Percentiles rank a stretch among this genome's conserved stretches.
Evolutionary conservation across 2,113 vertebrate genomes (phyloP).

Genomic region (Anoura caudifer): DNA sequence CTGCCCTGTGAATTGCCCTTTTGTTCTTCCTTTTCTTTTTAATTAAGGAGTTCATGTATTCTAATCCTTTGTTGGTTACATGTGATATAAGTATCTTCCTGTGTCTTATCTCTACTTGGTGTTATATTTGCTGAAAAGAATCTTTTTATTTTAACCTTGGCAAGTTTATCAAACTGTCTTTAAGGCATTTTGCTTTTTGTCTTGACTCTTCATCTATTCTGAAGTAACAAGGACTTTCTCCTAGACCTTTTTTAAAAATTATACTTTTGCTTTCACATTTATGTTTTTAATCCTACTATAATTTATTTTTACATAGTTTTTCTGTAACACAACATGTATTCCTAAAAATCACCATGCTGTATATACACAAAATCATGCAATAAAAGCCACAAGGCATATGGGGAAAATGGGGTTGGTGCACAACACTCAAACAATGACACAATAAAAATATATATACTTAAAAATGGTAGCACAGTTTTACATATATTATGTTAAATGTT

Average conservation of each 20-base stretch:
- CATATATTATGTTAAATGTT: not conserved
- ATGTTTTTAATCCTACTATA: too few relatives aligned
- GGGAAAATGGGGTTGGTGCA: not conserved
- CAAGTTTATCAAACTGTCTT: not conserved
- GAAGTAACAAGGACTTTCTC: not conserved
- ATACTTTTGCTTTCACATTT: too few relatives aligned
- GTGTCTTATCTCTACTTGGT: not conserved
- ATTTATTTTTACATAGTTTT: not conserved
- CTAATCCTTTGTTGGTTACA: not conserved
- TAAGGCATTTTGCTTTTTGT: not conserved
- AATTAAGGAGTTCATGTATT: not conserved
- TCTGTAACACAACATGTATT: not conserved
- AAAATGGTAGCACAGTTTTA: slow-evolving; percentile 11
- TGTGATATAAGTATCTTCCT: not conserved
- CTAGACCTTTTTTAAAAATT: too few relatives aligned
- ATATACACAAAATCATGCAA: not conserved
- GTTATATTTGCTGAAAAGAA: not conserved
- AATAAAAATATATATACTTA: not conserved
- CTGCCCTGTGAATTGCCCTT: not conserved
- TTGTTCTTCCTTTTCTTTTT: not conserved
- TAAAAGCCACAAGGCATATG: too few relatives aligned
- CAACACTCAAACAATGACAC: not conserved
- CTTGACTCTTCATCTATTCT: not conserved
- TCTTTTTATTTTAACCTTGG: not conserved
- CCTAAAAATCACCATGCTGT: not conserved